Evolutionary conservation across 2,888 invertebrate species (phyloP), one percentile per base, ranked within the genome.

Genomic region (Torymus auratus): DNA sequence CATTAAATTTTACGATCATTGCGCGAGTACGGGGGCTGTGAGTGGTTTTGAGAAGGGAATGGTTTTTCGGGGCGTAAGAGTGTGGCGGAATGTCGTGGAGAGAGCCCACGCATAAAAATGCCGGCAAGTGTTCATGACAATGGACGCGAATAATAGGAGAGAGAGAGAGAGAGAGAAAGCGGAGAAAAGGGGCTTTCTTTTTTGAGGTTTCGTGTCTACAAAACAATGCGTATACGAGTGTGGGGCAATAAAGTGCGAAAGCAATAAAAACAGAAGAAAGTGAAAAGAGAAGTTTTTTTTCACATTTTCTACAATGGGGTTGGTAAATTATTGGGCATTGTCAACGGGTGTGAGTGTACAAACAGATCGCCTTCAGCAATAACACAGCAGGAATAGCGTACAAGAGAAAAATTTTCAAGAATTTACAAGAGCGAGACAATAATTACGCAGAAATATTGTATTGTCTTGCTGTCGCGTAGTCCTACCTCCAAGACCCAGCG

Each of bases 1-100:
- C 65, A 78, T 78, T 78, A 77, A 41, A 23, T 71, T 71, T 71
- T 69, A 78, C 71, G 53, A 58, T 53, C n/a, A 41, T 23, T 65
- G 28, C 17, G 11, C 17, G 13, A n/a, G n/a, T 55, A 11, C 10
- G 28, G 28, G 55, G 23, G 62, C 7, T 5, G 28, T 23, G n/a
- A 17, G 17, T 50, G 7, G 28, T 70, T 70, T 56, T 17, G 23
- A 17, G 17, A 70, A 64, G 17, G 14, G 20, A 55, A 5, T 20
- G 20, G 28, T 62, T 61, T 61, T 15, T 20, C 13, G 53, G 41
- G 17, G 56, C 70, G 50, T 78, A 71, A 78, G 64, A 71, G 28
- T 65, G 56, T 65, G 56, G n/a, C 17, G 50, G 65, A 65, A 17
- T 70, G 20, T 78, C 50, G 71, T 52, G 14, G 20, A 1, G 20